Base-by-base conservation (phyloP, 92 coral and sea anemone genomes). In the Porites rus region DNA sequence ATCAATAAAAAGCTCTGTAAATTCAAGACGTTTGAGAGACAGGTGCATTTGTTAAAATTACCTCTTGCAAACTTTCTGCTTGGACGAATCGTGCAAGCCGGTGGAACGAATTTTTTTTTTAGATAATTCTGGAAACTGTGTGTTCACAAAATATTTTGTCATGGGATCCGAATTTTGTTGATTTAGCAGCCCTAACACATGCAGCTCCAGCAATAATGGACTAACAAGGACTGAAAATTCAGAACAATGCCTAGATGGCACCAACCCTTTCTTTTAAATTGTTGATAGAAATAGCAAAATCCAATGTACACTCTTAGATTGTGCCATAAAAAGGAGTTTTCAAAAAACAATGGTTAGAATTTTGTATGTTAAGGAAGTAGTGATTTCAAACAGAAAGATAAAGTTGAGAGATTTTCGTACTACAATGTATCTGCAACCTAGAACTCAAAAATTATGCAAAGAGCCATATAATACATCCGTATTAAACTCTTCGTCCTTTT, bases 161-260 rank as follows among this genome's bases (percentile, higher is more conserved):
- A 52, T 24, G 85, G 16, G 52, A 16, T 28, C 52, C 14, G 11
- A n/a, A 17, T 9, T 53, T 24, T 8, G 53, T 16, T 25, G 76
- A 52, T 52, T 52, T 65, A 69, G n/a, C 22, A 7, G 52, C 69
- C 52, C 4, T 19, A 67, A 58, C 75, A 24, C 85, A 52, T 14
- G 67, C 85, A 68, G 85, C 52, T 69, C 14, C 69, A 53, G 19
- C 11, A 64, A 38, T 66, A 65, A 79, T 66, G 51, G 10, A 65
- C 60, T 46, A 20, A 31, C 72, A 62, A 13, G 58, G 13, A 76
- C 31, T 64, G 53, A 51, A 17, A 9, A 68, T 16, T 21, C 59
- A 59, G 51, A 50, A 79, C 83, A 63, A 79, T 46, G 19, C 17
- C 38, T 53, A 4, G 13, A 8, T 17, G 1, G 1, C 16, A 21